A percentile compares a stretch with the other conserved stretches of the same genome.
Conservation (phyloP, 2,113 vertebrate genomes). For the Psophia crepitans region DNA sequence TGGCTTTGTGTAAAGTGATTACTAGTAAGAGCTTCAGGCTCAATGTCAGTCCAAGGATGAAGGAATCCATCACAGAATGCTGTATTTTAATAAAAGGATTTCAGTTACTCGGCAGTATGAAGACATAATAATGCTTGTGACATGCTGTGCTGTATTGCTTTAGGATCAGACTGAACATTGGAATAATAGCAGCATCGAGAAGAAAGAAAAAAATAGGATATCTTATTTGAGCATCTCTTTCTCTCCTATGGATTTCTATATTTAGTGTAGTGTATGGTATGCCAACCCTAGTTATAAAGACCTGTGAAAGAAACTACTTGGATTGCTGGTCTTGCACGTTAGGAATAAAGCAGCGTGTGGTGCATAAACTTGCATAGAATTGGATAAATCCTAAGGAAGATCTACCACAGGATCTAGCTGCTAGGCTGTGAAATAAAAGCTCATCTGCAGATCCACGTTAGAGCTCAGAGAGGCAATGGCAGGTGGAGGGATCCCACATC, state of each 20-base stretch:
- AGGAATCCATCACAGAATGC: conserved; percentile 50
- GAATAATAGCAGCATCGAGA: conserved; percentile 31
- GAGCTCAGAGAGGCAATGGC: background rate
- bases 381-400: background rate
- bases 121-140: conserved; percentile 47
- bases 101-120: conserved; percentile 10
- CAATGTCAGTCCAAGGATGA: conserved; percentile 62
- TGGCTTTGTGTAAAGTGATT: conserved; percentile 62
- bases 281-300: background rate
- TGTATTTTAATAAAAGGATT: conserved; percentile 69
- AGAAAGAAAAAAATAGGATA: conserved; percentile 4
- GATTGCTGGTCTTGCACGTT: background rate
- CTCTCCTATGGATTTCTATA: conserved; percentile 23
- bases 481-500: background rate
- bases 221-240: conserved; percentile 1
- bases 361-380: background rate
- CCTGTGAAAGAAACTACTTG: background rate
- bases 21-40: conserved; percentile 56
- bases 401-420: background rate
- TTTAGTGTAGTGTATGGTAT: background rate
- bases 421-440: background rate
- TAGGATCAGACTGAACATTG: conserved; percentile 40
- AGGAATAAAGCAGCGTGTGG: background rate
- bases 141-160: conserved; percentile 53
- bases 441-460: background rate